These are phyloP conservation scores for Lasiommata megera DNA, from an alignment of 2,888 invertebrate species.

Conservation along the genomic window DNA sequence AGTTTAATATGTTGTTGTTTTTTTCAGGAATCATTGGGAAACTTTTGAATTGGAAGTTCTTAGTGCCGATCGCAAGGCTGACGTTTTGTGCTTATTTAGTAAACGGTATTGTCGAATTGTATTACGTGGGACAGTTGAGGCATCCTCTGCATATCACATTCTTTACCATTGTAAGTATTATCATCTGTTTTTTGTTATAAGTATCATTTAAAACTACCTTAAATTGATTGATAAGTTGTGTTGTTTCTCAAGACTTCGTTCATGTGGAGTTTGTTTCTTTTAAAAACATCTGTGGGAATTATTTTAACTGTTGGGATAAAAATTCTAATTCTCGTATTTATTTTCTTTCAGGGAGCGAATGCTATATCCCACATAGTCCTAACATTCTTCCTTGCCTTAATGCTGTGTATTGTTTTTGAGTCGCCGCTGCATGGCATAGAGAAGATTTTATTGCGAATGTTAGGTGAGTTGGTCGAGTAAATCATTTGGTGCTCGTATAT, in stretches of 20 bases:
- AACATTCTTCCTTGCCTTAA: slow-evolving; percentile 83
- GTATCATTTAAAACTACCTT: too few relatives aligned
- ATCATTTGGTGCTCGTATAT: too few relatives aligned
- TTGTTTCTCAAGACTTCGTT: too few relatives aligned
- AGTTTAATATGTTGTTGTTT: neutral
- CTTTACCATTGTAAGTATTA: slow-evolving; percentile 81
- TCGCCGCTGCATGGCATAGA: slow-evolving; percentile 87
- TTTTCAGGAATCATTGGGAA: slow-evolving; percentile 78
- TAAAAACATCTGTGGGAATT: too few relatives aligned
- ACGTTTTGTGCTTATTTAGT: slow-evolving; percentile 88
- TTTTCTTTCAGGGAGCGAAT: slow-evolving; percentile 73
- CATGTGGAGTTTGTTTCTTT: too few relatives aligned
- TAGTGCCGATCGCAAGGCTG: slow-evolving; percentile 84
- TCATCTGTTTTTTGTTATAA: too few relatives aligned
- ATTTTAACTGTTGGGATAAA: too few relatives aligned
- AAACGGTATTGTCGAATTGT: slow-evolving; percentile 86
- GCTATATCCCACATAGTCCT: slow-evolving; percentile 81
- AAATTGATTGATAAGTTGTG: too few relatives aligned
- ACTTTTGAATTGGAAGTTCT: slow-evolving; percentile 82
- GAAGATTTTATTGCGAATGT: slow-evolving; percentile 82
- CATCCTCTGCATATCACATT: slow-evolving; percentile 83
- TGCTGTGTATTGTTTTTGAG: slow-evolving; percentile 85
- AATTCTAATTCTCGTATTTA: too few relatives aligned
- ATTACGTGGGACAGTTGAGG: slow-evolving; percentile 82
- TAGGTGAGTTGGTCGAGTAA: slow-evolving; percentile 65